These are phyloP conservation scores for Hyles euphorbiae DNA, from an alignment of 1,140 invertebrate genomes.

Conservation along the genomic window DNA sequence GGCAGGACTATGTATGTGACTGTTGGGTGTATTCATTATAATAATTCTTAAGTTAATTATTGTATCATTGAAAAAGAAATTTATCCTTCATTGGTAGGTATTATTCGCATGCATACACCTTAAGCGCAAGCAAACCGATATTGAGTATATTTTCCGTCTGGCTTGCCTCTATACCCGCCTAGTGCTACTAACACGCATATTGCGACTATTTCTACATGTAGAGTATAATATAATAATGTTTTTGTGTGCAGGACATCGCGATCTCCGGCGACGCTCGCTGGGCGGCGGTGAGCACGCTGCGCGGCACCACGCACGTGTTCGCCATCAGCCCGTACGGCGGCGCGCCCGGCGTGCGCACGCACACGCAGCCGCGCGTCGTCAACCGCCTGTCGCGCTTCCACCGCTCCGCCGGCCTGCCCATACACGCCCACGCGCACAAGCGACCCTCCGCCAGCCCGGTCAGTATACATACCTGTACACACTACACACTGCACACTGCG, in stretches of 20 bases:
- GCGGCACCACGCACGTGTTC: constrained; percentile 98
- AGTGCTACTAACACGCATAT: no score
- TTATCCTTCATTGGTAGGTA: no score
- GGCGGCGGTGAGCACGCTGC: constrained; percentile 94
- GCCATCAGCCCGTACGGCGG: constrained; percentile 98
- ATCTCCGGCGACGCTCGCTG: constrained; percentile 95
- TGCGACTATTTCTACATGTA: no score
- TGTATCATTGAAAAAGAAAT: no score
- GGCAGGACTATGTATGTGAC: no score
- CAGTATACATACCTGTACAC: constrained; percentile 15
- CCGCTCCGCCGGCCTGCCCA: constrained; percentile 90
- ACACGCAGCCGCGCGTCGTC: constrained; percentile 94
- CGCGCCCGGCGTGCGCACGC: constrained; percentile 91
- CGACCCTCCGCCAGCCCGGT: constrained; percentile 80
- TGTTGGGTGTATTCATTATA: no score
- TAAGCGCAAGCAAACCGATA: no score
- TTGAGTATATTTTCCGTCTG: no score
- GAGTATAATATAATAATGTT: not conserved
- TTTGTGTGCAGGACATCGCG: constrained; percentile 83
- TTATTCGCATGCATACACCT: no score
- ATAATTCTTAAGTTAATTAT: no score
- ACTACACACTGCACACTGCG: not conserved
- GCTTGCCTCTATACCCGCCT: no score
- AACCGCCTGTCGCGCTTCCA: constrained; percentile 97
- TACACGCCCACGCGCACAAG: constrained; percentile 77